These are phyloP conservation scores for Limosa lapponica DNA, from an alignment of 2,797 vertebrate genomes.

Conservation along the genomic window DNA sequence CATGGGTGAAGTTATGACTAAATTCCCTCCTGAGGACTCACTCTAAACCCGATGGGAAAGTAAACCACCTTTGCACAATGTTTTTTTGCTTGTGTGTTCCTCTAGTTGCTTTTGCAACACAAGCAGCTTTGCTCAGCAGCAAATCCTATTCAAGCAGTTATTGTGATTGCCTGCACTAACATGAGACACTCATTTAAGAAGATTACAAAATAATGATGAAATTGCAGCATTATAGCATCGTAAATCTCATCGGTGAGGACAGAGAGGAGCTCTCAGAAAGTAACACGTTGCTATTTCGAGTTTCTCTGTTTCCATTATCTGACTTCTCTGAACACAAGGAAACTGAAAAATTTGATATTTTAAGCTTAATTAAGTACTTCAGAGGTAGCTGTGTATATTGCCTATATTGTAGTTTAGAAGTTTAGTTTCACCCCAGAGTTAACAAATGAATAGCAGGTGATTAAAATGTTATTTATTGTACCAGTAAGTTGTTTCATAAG, in stretches of 20 bases:
- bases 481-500: neutral
- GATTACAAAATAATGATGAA: conserved; percentile 72
- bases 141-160: conserved; percentile 54
- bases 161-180: conserved; percentile 56
- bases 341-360: neutral
- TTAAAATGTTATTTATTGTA: neutral
- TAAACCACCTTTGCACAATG: conserved; percentile 29
- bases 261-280: conserved; percentile 1
- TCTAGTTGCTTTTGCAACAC: conserved; percentile 53
- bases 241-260: conserved; percentile 33
- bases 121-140: conserved; percentile 47
- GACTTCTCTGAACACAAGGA: neutral
- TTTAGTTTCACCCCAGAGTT: neutral
- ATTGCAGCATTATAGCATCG: conserved; percentile 40
- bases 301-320: neutral
- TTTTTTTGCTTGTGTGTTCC: neutral
- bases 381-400: neutral
- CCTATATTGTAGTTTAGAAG: neutral
- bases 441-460: neutral
- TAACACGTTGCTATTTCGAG: neutral
- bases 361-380: conserved; percentile 4
- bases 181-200: conserved; percentile 60
- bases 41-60: neutral
- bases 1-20: neutral
- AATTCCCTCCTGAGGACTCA: conserved; percentile 24